phyloP scores from a whole-genome alignment of 2,113 vertebrate genomes.

The Lophochroa leadbeateri region DNA sequence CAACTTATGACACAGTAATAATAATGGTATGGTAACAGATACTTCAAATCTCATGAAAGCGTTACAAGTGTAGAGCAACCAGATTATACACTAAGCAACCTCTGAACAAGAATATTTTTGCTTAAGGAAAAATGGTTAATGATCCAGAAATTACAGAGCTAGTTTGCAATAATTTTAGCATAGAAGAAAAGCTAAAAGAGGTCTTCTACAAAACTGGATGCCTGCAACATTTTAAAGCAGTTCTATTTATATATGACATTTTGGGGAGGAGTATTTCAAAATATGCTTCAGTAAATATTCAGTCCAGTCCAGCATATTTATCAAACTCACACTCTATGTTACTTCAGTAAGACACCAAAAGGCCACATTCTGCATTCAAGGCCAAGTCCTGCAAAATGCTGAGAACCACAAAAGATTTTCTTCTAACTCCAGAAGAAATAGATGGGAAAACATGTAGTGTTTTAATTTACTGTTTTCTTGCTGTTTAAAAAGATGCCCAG shows the following conservation, averaged over 20 bases:
- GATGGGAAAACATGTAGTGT: rapidly evolving
- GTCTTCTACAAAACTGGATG: neutral
- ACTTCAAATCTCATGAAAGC: neutral
- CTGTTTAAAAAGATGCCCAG: neutral
- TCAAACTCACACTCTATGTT: neutral
- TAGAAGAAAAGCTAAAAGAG: neutral
- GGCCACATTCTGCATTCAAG: neutral
- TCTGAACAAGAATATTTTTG: neutral
- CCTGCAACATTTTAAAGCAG: neutral
- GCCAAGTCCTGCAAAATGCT: neutral
- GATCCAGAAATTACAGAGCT: conserved; percentile 20
- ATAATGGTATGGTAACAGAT: neutral
- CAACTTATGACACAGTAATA: neutral
- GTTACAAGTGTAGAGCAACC: neutral
- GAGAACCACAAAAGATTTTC: neutral
- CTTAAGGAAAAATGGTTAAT: conserved; percentile 19
- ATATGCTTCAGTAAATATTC: neutral
- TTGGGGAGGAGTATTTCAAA: neutral
- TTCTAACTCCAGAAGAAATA: neutral
- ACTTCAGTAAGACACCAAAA: neutral
- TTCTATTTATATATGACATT: conserved; percentile 18
- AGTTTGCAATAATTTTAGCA: neutral
- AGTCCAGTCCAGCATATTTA: neutral
- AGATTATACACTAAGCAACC: neutral
- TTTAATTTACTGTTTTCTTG: neutral